A percentile compares a stretch with the other conserved stretches of the same genome.
These are phyloP conservation scores for Adelognathus sp. DNA, from an alignment of 2,888 invertebrate species.

Conservation along the genomic window DNA sequence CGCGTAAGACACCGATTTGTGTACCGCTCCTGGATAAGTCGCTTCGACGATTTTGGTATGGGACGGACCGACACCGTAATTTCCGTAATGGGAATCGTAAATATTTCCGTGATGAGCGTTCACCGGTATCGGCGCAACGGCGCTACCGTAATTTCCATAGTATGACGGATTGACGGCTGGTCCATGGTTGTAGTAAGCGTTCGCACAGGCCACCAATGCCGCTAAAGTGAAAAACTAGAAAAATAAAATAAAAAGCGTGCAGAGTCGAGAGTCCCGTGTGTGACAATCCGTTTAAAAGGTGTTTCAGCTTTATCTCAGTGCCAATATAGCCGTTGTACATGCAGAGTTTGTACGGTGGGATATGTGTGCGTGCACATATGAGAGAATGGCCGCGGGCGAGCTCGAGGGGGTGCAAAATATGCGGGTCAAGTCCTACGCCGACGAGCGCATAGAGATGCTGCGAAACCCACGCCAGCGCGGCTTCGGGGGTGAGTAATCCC, in stretches of 20 bases:
- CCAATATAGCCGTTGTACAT: not conserved
- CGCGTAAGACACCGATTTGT: slow-evolving; percentile 39
- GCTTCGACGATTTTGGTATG: slow-evolving; percentile 52
- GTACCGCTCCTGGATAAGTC: slow-evolving; percentile 51
- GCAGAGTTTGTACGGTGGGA: not conserved
- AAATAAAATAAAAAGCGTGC: no score
- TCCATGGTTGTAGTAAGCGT: slow-evolving; percentile 59
- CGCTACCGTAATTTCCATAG: slow-evolving; percentile 50
- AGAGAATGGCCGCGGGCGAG: slow-evolving; percentile 23
- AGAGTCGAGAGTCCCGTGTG: not conserved
- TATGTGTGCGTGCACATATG: not conserved
- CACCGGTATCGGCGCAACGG: slow-evolving; percentile 19
- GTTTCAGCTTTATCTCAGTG: not conserved
- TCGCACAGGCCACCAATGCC: slow-evolving; percentile 46
- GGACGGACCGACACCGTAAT: slow-evolving; percentile 16
- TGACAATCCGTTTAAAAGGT: not conserved
- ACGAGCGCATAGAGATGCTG: not conserved
- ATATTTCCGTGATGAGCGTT: slow-evolving; percentile 37
- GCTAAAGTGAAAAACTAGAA: slow-evolving; percentile 50
- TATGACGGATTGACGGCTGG: slow-evolving; percentile 31
- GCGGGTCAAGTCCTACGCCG: slow-evolving; percentile 45
- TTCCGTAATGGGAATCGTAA: slow-evolving; percentile 46
- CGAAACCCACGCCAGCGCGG: not conserved
- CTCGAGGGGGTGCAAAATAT: slow-evolving; percentile 54
- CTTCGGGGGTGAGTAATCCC: slow-evolving; percentile 32